These are phyloP conservation scores for Falcunculus frontatus DNA, from an alignment of 2,113 vertebrate genomes.

Conservation along the genomic window DNA sequence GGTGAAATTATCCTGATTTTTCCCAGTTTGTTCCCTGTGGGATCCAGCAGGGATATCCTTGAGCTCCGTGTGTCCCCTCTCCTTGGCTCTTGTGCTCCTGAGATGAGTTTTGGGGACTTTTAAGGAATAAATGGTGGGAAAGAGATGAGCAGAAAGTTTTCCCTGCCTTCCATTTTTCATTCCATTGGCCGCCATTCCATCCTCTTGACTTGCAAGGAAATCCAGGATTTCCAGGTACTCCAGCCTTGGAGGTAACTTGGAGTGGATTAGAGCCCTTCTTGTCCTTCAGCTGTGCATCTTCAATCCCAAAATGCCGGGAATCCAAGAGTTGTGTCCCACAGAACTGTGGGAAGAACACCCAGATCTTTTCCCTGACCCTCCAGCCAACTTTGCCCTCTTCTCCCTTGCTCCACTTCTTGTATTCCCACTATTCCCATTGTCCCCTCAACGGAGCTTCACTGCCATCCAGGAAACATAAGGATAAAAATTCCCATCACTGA, in stretches of 20 bases:
- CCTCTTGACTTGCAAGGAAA: conserved; percentile 65
- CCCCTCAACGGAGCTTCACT: not conserved
- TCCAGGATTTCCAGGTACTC: conserved; percentile 79
- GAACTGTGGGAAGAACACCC: not conserved
- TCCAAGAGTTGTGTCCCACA: not conserved
- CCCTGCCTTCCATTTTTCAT: not conserved
- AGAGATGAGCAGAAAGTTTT: not conserved
- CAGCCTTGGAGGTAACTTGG: conserved; percentile 81
- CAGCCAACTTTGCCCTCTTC: not conserved
- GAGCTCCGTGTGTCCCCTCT: not conserved
- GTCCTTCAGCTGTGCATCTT: not conserved
- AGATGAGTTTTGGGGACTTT: not conserved
- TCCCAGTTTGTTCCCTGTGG: not conserved
- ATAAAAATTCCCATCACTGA: not conserved
- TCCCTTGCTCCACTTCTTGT: not conserved
- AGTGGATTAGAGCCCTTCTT: not conserved
- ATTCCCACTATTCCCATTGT: not conserved
- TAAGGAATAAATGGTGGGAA: not conserved
- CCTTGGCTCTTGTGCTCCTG: not conserved
- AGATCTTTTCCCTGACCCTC: not conserved
- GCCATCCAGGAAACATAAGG: not conserved
- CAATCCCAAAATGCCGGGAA: not conserved
- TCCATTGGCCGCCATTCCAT: not conserved
- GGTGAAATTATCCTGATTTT: not conserved
- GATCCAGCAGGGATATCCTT: not conserved